A percentile compares a stretch with the other conserved stretches of the same genome.
phyloP scores from a whole-genome alignment of 2,888 invertebrate genomes.

The Xylota sylvarum region DNA sequence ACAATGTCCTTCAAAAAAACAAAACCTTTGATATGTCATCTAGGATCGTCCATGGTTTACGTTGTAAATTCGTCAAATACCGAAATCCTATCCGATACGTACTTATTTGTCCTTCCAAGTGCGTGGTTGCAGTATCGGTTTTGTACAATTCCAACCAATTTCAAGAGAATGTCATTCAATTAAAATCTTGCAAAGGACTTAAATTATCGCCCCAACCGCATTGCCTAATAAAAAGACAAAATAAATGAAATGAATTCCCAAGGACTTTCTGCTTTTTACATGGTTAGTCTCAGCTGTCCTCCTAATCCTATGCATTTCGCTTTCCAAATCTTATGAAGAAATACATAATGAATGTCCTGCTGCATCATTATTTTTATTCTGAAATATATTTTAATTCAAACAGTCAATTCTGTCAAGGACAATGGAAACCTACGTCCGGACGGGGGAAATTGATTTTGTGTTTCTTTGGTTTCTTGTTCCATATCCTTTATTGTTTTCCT shows the following conservation, averaged over 20 bases:
- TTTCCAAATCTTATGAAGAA: too few species aligned
- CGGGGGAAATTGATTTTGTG: background rate
- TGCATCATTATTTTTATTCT: background rate
- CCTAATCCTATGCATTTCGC: too few species aligned
- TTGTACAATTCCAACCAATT: too few species aligned
- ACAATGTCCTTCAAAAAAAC: too few species aligned
- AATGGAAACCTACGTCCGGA: background rate
- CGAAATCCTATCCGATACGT: too few species aligned
- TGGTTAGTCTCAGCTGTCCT: too few species aligned
- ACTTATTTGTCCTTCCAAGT: too few species aligned
- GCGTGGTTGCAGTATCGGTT: too few species aligned
- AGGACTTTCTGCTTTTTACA: too few species aligned
- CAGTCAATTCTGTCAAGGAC: background rate
- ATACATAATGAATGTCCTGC: background rate
- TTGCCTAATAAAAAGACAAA: background rate
- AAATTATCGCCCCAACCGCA: background rate
- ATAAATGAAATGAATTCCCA: slow-evolving; percentile 2
- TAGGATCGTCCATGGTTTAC: too few species aligned
- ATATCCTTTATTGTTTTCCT: background rate
- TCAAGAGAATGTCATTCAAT: background rate
- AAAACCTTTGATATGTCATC: too few species aligned
- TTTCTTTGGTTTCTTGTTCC: background rate
- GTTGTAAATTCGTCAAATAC: too few species aligned
- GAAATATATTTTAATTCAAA: background rate
- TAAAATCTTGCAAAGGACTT: slow-evolving; percentile 17